Percentiles rank a stretch among this genome's conserved stretches.
Evolutionary conservation across 2,797 vertebrate species (phyloP).

Genomic region (Distichodus sexfasciatus): DNA sequence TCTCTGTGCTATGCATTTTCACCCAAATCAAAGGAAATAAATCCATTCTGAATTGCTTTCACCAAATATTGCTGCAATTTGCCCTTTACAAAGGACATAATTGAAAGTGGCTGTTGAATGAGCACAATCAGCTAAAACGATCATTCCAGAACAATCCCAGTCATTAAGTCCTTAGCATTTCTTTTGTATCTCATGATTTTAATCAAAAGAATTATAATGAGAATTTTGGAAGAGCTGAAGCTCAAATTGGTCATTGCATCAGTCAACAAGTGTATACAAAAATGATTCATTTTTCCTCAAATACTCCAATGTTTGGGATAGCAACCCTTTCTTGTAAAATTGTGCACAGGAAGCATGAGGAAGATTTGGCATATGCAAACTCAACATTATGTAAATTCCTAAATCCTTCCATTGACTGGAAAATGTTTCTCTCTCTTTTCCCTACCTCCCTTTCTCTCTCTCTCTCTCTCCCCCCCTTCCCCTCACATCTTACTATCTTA

Average conservation of each 20-base stretch:
- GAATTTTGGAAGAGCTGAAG: neutral
- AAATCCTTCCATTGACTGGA: neutral
- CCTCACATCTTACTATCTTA: too few relatives aligned
- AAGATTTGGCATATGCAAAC: too few relatives aligned
- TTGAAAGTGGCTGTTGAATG: conserved; percentile 36
- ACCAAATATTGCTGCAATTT: conserved; percentile 9
- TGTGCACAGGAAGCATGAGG: too few relatives aligned
- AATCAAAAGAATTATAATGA: conserved; percentile 3
- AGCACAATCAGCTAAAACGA: conserved; percentile 44
- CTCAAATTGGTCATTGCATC: neutral
- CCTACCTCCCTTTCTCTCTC: neutral
- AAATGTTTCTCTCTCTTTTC: neutral
- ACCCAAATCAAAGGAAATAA: conserved; percentile 29
- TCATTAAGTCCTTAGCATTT: conserved; percentile 38
- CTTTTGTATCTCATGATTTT: conserved; percentile 28
- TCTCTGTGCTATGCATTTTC: neutral
- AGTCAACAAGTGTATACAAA: too few relatives aligned
- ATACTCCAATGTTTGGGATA: too few relatives aligned
- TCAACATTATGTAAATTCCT: neutral
- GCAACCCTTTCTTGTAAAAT: too few relatives aligned
- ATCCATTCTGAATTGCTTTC: conserved; percentile 14
- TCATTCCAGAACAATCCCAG: conserved; percentile 13
- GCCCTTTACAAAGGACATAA: conserved; percentile 27
- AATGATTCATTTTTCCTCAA: too few relatives aligned
- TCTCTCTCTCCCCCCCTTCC: too few relatives aligned